Percentiles rank a stretch among this genome's conserved stretches.
phyloP scores from a whole-genome alignment of 2,797 vertebrate species.

The Tympanoctomys barrerae region DNA sequence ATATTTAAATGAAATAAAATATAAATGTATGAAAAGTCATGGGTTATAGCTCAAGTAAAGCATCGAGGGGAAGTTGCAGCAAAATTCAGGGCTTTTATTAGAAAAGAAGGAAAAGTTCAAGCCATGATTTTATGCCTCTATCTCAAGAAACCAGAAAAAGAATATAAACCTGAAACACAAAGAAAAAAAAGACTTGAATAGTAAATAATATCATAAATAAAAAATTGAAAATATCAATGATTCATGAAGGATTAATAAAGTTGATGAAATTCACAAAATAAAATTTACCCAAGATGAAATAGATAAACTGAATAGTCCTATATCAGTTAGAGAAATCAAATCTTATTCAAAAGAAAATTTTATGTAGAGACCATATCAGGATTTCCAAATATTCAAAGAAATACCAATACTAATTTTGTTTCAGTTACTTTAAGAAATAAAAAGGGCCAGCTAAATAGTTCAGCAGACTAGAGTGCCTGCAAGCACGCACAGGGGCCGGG shows the following conservation, averaged over 20 bases:
- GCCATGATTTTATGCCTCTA: not conserved
- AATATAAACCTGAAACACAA: not conserved
- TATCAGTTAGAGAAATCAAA: not conserved
- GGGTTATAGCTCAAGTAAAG: not conserved
- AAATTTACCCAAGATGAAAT: conserved; percentile 25
- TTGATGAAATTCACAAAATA: not conserved
- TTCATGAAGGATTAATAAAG: not conserved
- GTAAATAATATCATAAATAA: not conserved
- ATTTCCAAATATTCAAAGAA: conserved; percentile 4
- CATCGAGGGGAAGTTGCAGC: not conserved
- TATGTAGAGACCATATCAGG: not conserved
- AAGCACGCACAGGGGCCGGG: too few relatives aligned
- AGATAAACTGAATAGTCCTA: not conserved
- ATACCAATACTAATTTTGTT: not conserved
- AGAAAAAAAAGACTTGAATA: not conserved
- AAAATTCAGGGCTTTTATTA: not conserved
- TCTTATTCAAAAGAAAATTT: not conserved
- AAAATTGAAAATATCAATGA: not conserved
- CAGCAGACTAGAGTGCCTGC: too few relatives aligned
- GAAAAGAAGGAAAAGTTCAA: not conserved
- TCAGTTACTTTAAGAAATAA: not conserved
- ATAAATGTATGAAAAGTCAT: not conserved
- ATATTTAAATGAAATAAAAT: conserved; percentile 2
- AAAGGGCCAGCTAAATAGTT: too few relatives aligned
- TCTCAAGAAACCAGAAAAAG: not conserved